Conservation (phyloP, 1,140 invertebrate genomes). For the Cotesia chilonis region DNA sequence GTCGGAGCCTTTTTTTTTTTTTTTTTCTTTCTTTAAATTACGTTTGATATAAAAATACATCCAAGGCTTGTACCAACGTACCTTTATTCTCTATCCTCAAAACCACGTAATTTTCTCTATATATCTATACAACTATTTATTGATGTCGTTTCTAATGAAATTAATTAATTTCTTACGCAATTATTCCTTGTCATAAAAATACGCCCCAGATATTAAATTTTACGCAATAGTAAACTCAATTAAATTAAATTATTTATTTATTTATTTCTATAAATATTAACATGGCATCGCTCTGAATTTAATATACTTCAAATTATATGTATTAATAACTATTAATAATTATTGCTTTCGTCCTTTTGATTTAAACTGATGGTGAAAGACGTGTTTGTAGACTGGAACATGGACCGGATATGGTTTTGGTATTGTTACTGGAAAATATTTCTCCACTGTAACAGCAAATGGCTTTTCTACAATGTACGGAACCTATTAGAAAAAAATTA, state of each 20-base stretch:
- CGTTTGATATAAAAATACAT: neutral
- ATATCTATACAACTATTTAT: neutral
- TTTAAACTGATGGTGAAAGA: constrained; percentile 71
- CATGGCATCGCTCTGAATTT: neutral
- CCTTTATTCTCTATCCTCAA: neutral
- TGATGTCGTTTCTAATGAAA: neutral
- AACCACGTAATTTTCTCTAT: neutral
- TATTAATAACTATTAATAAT: neutral
- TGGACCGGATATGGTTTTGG: constrained; percentile 82
- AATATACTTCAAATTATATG: neutral
- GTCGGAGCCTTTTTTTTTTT: constrained; percentile 33
- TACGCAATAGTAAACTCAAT: neutral
- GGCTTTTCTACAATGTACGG: constrained; percentile 81
- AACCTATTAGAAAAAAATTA: constrained; percentile 63
- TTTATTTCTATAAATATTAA: neutral
- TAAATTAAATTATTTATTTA: constrained; percentile 7
- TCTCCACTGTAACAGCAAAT: constrained; percentile 80
- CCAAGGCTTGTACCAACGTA: neutral
- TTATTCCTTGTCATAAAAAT: neutral
- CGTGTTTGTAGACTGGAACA: constrained; percentile 82
- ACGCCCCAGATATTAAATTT: neutral
- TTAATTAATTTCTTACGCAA: constrained; percentile 12
- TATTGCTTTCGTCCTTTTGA: neutral
- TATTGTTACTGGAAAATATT: constrained; percentile 79
- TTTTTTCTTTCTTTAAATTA: neutral